Evolutionary conservation across 2,797 vertebrate species (phyloP).

Genomic region (Steatocranus sp.): DNA sequence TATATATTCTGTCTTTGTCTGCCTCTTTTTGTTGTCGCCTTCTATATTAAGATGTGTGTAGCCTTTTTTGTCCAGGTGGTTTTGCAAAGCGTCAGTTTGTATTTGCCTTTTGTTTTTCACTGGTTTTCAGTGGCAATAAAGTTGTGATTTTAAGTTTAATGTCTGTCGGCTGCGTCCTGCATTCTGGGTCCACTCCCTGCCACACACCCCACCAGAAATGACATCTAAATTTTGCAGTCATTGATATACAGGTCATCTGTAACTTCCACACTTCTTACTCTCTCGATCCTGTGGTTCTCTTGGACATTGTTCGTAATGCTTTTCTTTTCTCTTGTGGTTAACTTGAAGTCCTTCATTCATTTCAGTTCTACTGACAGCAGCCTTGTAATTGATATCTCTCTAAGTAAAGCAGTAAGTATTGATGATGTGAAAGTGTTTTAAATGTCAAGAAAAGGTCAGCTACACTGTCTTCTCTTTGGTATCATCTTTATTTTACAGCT

Average conservation of each 20-base stretch:
- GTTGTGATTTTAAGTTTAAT: background rate
- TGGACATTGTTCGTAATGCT: background rate
- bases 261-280: background rate
- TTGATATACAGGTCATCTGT: background rate
- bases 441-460: background rate
- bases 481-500: background rate
- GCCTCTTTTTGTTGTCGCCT: background rate
- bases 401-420: background rate
- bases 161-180: background rate
- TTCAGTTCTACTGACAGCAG: background rate
- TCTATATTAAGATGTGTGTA: background rate
- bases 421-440: background rate
- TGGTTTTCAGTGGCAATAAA: background rate
- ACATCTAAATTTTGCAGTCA: background rate
- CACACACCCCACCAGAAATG: background rate
- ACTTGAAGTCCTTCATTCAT: background rate
- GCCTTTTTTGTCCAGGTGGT: background rate
- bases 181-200: background rate
- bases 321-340: background rate
- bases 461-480: background rate
- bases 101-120: background rate
- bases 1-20: background rate
- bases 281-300: background rate
- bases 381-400: background rate
- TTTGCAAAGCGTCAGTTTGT: background rate